Base-by-base conservation (phyloP, 1,140 invertebrate species). In the Wasmannia auropunctata region DNA sequence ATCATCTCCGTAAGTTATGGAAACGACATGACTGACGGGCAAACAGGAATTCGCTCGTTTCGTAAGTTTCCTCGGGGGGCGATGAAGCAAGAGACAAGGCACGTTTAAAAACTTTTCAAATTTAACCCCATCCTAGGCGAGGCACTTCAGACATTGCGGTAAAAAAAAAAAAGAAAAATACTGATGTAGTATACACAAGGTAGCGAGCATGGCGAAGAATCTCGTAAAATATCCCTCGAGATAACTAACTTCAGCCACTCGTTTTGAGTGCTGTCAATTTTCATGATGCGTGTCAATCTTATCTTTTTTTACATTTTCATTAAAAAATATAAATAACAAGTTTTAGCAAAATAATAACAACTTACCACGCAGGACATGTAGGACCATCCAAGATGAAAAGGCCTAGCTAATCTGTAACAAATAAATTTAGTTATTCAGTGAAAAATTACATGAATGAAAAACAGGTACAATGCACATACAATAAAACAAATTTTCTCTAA, bases 61-160 rank as follows among this genome's bases (percentile, higher is more conserved):
- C 88, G 86, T 80, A 86, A 87, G 79, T 89, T 84, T 84, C 91
- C 89, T 85, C 89, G 70, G 83, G 87, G 87, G 87, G 75, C 74
- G 88, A 87, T 79, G 75, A 89, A 87, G 63, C 90, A 79, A 81
- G 87, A 86, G 88, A 90, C 91, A 91, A 88, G 87, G 87, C 81
- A 87, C 91, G 92, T 92, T 94, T 94, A 93, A 94, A 94, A 95
- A 95, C 94, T 95, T 95, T 95, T 94, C 86, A 94, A 95, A 95
- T 95, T 95, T 94, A 94, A 94, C 92, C 93, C 94, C 93, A 94
- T 94, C 88, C 84, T 80, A 74, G 70, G 11, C 31, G 65, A 70
- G 72, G 81, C 86, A 74, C 79, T 85, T 67, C 84, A 63, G 69
- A 28, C 22, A 25, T 76, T 77, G 63, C 70, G 75, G 46, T 81